Conservation (phyloP, 2,888 invertebrate genomes). For the Peribatodes rhomboidaria region DNA sequence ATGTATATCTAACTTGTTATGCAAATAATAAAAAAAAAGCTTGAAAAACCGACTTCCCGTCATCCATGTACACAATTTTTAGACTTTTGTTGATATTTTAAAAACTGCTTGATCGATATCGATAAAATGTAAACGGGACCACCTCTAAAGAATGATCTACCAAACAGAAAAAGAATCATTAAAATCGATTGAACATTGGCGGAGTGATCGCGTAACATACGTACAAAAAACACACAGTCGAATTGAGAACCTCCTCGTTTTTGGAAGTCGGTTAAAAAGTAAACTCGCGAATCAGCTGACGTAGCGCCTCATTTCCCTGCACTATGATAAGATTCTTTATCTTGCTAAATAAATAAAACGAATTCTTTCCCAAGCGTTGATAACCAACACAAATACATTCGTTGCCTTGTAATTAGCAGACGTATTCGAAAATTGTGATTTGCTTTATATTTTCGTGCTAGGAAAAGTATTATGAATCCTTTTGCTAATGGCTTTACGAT, state of each 20-base stretch:
- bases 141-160: too few species aligned
- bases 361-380: constrained; percentile 38
- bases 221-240: too few species aligned
- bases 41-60: too few species aligned
- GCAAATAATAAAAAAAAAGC: too few species aligned
- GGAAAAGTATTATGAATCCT: constrained; percentile 61
- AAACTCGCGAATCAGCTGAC: constrained; percentile 25
- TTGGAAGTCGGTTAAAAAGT: constrained; percentile 7
- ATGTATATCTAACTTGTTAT: not conserved
- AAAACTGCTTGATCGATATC: too few species aligned
- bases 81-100: too few species aligned
- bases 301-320: constrained; percentile 20
- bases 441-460: not conserved
- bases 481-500: constrained; percentile 64
- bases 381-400: constrained; percentile 34
- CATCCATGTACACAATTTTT: too few species aligned
- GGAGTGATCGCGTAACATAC: too few species aligned
- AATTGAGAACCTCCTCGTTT: too few species aligned
- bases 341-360: constrained; percentile 44
- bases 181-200: too few species aligned
- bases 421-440: constrained; percentile 14
- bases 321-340: constrained; percentile 42
- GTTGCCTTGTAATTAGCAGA: constrained; percentile 22
- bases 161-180: too few species aligned
- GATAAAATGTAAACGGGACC: too few species aligned